Evolutionary conservation across 1,140 invertebrate genomes (phyloP).

Genomic region (Grapholita molesta): DNA sequence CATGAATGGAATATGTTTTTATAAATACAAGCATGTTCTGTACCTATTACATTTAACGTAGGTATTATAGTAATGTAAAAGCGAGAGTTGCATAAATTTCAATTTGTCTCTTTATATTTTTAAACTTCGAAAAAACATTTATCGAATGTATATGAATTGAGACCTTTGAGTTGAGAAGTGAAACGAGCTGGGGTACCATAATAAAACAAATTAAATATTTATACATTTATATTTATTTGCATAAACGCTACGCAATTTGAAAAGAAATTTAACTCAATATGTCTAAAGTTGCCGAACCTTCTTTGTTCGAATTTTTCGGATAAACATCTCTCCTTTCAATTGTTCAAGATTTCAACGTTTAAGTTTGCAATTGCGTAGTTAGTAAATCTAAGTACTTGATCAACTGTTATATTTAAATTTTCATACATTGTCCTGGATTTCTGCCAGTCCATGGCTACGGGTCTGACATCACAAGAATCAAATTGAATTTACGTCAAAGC

Average conservation of each 20-base stretch:
- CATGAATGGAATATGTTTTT: neutral
- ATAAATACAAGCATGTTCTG: neutral
- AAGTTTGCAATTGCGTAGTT: neutral
- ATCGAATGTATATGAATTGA: neutral
- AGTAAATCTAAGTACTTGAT: too few species aligned
- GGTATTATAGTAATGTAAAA: neutral
- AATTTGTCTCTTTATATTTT: too few species aligned
- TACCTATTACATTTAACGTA: neutral
- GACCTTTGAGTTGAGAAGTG: neutral
- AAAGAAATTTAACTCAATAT: neutral
- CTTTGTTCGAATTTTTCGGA: neutral
- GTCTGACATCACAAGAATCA: too few species aligned
- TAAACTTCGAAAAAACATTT: neutral
- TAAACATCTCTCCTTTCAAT: neutral
- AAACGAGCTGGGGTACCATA: neutral
- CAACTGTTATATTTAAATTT: too few species aligned
- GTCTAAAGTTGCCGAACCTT: neutral
- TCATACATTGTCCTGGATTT: too few species aligned
- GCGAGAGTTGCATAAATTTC: neutral
- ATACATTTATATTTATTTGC: too few species aligned
- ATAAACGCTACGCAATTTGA: neutral
- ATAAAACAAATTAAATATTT: too few species aligned
- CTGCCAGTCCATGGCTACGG: too few species aligned
- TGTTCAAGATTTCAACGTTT: neutral
- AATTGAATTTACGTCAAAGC: neutral